These are phyloP conservation scores for Neodiprion pinetum DNA, from an alignment of 1,140 invertebrate genomes.

Conservation along the genomic window DNA sequence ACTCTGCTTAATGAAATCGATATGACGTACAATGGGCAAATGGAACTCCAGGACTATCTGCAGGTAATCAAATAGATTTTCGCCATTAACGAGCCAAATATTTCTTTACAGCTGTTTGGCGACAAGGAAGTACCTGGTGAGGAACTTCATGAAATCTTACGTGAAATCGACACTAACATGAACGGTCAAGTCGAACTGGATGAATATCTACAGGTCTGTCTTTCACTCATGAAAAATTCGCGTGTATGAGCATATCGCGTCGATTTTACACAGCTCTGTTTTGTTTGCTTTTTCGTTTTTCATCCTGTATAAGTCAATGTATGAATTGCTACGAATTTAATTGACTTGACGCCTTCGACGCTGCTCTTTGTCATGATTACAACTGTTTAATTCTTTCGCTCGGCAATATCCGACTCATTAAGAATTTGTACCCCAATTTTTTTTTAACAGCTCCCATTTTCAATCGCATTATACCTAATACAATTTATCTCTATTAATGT, in stretches of 20 bases:
- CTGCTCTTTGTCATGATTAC: not conserved
- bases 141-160: constrained; percentile 95
- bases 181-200: constrained; percentile 99
- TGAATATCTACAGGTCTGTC: constrained; percentile 95
- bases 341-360: not conserved
- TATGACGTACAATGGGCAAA: constrained; percentile 71
- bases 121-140: constrained; percentile 91
- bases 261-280: not conserved
- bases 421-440: too few species aligned
- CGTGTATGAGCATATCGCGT: not conserved
- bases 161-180: constrained; percentile 98
- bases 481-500: too few species aligned
- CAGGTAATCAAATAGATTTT: constrained; percentile 67
- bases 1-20: constrained; percentile 73
- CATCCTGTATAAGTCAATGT: not conserved
- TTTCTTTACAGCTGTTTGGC: constrained; percentile 77
- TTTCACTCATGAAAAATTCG: not conserved
- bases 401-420: too few species aligned
- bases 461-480: too few species aligned
- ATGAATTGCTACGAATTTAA: not conserved
- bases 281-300: not conserved
- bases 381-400: too few species aligned
- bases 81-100: constrained; percentile 45
- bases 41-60: constrained; percentile 76
- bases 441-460: too few species aligned